These are phyloP conservation scores for Coracias cyanogaster DNA, from an alignment of 2,797 vertebrate species.

Conservation along the genomic window DNA sequence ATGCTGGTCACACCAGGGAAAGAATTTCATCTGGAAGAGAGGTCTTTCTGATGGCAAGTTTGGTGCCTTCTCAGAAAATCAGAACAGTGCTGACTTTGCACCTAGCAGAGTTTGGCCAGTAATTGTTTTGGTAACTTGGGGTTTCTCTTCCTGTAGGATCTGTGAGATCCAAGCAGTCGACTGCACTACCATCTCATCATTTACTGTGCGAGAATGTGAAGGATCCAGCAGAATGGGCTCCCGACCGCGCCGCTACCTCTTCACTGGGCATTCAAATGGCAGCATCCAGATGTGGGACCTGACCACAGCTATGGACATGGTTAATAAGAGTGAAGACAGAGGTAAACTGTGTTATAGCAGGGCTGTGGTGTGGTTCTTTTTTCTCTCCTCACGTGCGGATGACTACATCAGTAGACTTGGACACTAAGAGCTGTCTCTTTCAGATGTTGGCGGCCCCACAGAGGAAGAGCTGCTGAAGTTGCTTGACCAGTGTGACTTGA, in stretches of 20 bases:
- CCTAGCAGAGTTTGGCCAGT: too few species aligned
- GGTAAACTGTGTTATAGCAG: slow-evolving; percentile 55
- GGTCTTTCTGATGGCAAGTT: not conserved
- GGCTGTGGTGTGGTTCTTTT: not conserved
- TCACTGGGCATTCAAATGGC: slow-evolving; percentile 95
- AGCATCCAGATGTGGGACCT: slow-evolving; percentile 99
- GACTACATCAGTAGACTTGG: not conserved
- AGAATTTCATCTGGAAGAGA: not conserved
- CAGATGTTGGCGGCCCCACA: slow-evolving; percentile 92
- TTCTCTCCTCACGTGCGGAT: not conserved
- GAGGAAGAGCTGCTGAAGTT: slow-evolving; percentile 95
- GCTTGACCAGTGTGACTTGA: slow-evolving; percentile 96
- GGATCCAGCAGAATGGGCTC: slow-evolving; percentile 98
- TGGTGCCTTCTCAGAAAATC: not conserved
- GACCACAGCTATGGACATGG: slow-evolving; percentile 97
- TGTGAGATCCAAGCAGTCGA: slow-evolving; percentile 98
- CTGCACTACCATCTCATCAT: slow-evolving; percentile 92
- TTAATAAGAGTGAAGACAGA: slow-evolving; percentile 90
- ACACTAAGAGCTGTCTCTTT: not conserved
- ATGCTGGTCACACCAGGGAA: not conserved
- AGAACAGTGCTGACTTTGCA: not conserved
- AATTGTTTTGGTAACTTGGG: too few species aligned
- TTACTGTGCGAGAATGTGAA: slow-evolving; percentile 96
- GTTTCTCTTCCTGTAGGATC: slow-evolving; percentile 81
- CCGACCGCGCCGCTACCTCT: slow-evolving; percentile 92